Base-by-base conservation (phyloP, 53 echinoderm and acorn worm genomes). In the Zoroaster sp. region DNA sequence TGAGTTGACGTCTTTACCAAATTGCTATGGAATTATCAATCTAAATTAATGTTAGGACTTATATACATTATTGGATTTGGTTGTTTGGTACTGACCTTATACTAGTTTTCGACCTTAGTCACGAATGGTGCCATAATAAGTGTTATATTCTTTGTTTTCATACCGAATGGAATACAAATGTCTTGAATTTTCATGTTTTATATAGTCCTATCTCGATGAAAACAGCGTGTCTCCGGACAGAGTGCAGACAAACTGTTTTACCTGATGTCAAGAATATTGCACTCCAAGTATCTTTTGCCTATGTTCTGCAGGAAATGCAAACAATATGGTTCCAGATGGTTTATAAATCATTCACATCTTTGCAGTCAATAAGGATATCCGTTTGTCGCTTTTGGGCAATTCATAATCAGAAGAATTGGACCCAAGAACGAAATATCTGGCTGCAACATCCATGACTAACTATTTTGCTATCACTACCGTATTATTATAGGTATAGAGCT, bases 241-340 rank as follows among this genome's bases (percentile, higher is more conserved):
- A 44, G 71, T 12, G 43, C 85, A 85, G 85, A 85, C 85, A 47
- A 85, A 85, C 70, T 70, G 36, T 44, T 85, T 70, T 85, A 85
- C 85, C 85, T 47, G 85, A 85, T 66, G 85, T 47, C 40, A n/a
- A 74, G 74, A 23, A 40, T 21, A 63, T 14, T 23, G 21, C 63
- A 4, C 18, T 5, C 63, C 20, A 23, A 74, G 40, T 41, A 40
- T 23, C 40, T 6, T n/a, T 40, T 23, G 10, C 40, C 38, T 18
- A 23, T 23, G 40, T 40, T 41, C 18, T 40, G 30, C 71, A 68
- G 69, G 67, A 66, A 44, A 66, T 69, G 17, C 36, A n/a, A 35
- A 14, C 45, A 21, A 18, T 69, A 14, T 9, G 11, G 23, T 6
- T 40, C 70, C 85, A 85, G 70, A 85, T 85, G 85, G 69, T 85